Base-by-base conservation (phyloP, 2,113 vertebrate species). In the Phyllostomus hastatus region DNA sequence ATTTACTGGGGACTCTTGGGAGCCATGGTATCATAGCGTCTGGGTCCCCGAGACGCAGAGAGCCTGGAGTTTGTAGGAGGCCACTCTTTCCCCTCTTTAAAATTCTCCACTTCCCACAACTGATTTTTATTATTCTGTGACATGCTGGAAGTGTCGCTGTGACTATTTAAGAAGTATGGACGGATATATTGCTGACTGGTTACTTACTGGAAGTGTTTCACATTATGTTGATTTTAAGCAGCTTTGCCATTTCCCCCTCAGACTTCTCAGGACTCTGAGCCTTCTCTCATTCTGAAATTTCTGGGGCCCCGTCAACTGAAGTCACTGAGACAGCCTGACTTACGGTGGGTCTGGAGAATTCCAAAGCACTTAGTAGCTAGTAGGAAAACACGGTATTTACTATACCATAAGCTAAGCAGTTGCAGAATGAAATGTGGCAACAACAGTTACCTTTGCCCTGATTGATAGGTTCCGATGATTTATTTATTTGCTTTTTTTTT, bases 41-140 rank as follows among this genome's bases (percentile, higher is more conserved):
- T 90, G 97, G 96, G 75, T 95, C 88, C 38, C 93, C 2, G 70
- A 95, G 95, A 97, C 83, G 33, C 1, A 59, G 17, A 88, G 92
- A 97, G 95, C 85, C 97, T 98, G 97, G 95, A 38, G 88, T 98
- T 97, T 35, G 87, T 97, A 93, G 96, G 95, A 66, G 96, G 93
- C 66, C 80, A 97, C 96, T 97, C 96, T 97, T 98, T 96, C 91
- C 83, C 92, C 59, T 96, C 72, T 97, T 97, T 28, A 22, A 89
- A 97, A 94, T 88, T 66, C 97, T 97, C 78, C 76, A 52, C 89
- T 96, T 97, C 86, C 96, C 97, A 64, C 52, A 96, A 81, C 85
- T 85, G 59, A 75, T 94, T 98, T 72, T 94, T 93, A 10, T 92
- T 97, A 96, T 96, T 97, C 96, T 76, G 10, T 7, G 16, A 94